Evolutionary conservation across 1,140 invertebrate genomes (phyloP).

Genomic region (Drosophila ironensis): DNA sequence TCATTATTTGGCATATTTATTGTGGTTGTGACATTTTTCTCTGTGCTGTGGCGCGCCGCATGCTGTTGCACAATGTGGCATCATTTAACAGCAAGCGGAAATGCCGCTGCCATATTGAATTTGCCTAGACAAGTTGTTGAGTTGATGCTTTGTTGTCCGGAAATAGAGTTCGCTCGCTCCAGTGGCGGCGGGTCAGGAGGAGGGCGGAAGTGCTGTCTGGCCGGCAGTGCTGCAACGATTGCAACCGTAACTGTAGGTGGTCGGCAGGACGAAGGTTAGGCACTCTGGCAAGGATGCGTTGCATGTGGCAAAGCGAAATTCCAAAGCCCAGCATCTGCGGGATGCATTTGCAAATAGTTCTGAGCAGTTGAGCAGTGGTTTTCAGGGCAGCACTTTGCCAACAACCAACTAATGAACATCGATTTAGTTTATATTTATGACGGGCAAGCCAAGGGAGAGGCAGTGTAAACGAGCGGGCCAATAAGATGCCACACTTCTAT

Average conservation of each 20-base stretch:
- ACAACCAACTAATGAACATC: no score
- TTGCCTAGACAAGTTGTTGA: constrained; percentile 48
- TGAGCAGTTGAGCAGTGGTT: no score
- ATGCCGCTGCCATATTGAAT: constrained; percentile 67
- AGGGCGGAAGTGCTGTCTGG: not conserved
- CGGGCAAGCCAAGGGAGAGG: no score
- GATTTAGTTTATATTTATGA: no score
- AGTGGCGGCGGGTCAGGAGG: no score
- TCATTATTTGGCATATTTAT: no score
- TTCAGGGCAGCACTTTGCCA: not conserved
- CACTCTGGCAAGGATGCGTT: not conserved
- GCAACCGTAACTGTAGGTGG: not conserved
- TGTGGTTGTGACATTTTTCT: no score
- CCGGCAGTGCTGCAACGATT: not conserved
- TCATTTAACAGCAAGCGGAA: constrained; percentile 56
- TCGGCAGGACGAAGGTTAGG: not conserved
- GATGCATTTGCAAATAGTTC: not conserved
- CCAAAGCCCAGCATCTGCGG: not conserved
- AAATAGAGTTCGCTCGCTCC: constrained; percentile 13
- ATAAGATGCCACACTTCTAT: no score
- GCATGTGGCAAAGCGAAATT: not conserved
- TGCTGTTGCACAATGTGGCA: constrained; percentile 39
- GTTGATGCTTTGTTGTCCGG: constrained; percentile 7
- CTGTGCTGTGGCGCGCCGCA: not conserved
- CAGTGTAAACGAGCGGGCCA: no score